Percentiles rank a stretch among this genome's conserved stretches.
phyloP scores from a whole-genome alignment of 2,797 vertebrate species.

The Karalla daura region DNA sequence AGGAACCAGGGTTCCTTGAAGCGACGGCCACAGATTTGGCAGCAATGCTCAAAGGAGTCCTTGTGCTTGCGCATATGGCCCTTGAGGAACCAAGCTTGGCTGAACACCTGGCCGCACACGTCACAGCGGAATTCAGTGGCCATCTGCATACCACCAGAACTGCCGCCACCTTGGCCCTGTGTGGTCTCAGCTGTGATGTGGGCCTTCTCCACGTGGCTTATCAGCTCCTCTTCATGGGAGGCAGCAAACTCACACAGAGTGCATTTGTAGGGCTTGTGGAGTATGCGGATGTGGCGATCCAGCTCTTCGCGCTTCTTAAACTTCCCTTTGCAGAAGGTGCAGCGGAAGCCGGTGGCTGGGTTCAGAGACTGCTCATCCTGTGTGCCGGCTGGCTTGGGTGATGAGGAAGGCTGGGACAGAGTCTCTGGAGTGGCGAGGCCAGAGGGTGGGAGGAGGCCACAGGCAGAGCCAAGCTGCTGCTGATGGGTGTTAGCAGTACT shows the following conservation, averaged over 20 bases:
- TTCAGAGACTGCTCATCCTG: conserved; percentile 90
- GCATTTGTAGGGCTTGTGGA: conserved; percentile 99
- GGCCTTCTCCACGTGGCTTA: conserved; percentile 97
- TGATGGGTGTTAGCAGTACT: conserved; percentile 80
- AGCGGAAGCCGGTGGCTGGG: conserved; percentile 92
- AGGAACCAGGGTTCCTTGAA: conserved; percentile 99
- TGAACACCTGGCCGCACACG: conserved; percentile 96
- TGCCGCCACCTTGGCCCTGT: conserved; percentile 87
- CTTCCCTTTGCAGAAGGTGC: conserved; percentile 99
- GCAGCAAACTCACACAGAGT: conserved; percentile 97
- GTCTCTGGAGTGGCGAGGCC: conserved; percentile 88
- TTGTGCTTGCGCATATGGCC: conserved; percentile 99
- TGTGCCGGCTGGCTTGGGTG: conserved; percentile 88
- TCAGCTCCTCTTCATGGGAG: conserved; percentile 97
- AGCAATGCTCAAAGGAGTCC: conserved; percentile 98
- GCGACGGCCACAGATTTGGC: conserved; percentile 97
- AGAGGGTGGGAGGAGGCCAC: conserved; percentile 87
- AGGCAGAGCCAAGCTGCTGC: conserved; percentile 89
- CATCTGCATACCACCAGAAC: conserved; percentile 84
- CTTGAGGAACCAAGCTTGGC: conserved; percentile 99
- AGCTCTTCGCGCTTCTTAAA: conserved; percentile 98
- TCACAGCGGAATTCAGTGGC: conserved; percentile 96
- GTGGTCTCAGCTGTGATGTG: conserved; percentile 97
- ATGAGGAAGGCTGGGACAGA: conserved; percentile 89
- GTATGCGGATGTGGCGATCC: conserved; percentile 96